Conservation (phyloP, 2,888 invertebrate genomes). For the Trichogramma evanescens region DNA sequence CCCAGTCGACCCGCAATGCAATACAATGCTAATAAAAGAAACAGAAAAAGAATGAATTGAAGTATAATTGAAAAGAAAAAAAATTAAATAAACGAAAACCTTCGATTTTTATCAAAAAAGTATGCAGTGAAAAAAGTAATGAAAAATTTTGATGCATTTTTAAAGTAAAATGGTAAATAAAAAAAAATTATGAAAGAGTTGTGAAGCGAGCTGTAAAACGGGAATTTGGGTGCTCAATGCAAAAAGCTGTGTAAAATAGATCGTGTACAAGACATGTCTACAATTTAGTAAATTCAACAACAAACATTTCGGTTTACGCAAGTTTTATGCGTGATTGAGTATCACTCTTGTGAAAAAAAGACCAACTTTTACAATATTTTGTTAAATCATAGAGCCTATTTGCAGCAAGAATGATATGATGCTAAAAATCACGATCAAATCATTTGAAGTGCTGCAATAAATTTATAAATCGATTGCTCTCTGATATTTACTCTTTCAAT, state of each 20-base stretch:
- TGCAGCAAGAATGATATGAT: too few species aligned
- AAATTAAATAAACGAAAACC: constrained; percentile 5
- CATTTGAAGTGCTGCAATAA: too few species aligned
- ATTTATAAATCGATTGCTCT: too few species aligned
- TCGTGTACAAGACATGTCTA: background rate
- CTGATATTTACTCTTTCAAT: too few species aligned
- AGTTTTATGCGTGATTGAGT: constrained; percentile 5
- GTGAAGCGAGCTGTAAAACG: constrained; percentile 25
- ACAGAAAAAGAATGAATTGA: constrained; percentile 20
- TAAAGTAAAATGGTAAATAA: constrained; percentile 13
- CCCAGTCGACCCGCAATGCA: constrained; percentile 39
- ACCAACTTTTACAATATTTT: constrained; percentile 16
- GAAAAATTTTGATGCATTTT: constrained; percentile 15
- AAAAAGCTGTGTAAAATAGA: constrained; percentile 16
- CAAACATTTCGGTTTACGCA: too few species aligned
- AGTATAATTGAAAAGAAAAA: constrained; percentile 18
- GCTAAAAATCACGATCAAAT: too few species aligned
- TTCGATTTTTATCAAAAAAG: constrained; percentile 18
- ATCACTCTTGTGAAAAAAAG: constrained; percentile 20
- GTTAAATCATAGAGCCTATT: background rate
- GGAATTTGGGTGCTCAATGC: constrained; percentile 22
- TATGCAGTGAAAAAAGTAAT: constrained; percentile 6
- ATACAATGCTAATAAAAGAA: constrained; percentile 19
- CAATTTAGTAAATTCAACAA: too few species aligned
- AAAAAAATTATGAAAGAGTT: constrained; percentile 23